Conservation (phyloP, 2,113 vertebrate genomes). For the Catharus bicknelli region DNA sequence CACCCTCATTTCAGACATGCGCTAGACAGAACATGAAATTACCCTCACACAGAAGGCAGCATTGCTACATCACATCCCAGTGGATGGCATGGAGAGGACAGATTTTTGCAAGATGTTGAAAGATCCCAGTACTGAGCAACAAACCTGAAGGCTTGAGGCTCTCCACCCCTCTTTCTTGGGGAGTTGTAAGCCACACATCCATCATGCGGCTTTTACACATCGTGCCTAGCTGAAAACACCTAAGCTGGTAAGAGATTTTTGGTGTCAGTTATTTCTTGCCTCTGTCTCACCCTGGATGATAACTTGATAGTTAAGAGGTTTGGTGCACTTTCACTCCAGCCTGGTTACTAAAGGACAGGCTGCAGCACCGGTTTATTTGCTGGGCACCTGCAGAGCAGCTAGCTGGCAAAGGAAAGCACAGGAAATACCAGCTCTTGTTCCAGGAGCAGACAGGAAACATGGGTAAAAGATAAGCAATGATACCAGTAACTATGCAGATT, state of each 20-base stretch:
- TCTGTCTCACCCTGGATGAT: not conserved
- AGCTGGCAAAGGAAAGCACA: not conserved
- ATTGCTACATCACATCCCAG: not conserved
- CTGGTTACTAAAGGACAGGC: not conserved
- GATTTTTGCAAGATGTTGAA: not conserved
- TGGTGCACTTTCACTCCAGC: not conserved
- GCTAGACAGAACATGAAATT: not conserved
- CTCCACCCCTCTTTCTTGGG: not conserved
- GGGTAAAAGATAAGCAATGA: not conserved
- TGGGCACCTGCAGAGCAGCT: fast-evolving
- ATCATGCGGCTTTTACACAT: not conserved
- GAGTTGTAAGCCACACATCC: not conserved
- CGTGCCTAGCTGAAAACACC: fast-evolving
- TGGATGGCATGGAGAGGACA: not conserved
- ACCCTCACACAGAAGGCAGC: not conserved
- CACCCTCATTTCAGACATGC: not conserved
- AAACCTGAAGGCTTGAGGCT: not conserved
- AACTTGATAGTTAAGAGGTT: not conserved
- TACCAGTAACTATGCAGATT: not conserved
- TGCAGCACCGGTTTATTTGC: not conserved
- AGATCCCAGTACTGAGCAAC: not conserved
- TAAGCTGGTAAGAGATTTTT: not conserved
- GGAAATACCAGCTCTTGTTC: not conserved
- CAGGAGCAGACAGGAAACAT: not conserved
- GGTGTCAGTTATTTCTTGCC: not conserved